These are phyloP conservation scores for Drosophila setosimentum DNA, from an alignment of 2,888 invertebrate species.

Conservation along the genomic window DNA sequence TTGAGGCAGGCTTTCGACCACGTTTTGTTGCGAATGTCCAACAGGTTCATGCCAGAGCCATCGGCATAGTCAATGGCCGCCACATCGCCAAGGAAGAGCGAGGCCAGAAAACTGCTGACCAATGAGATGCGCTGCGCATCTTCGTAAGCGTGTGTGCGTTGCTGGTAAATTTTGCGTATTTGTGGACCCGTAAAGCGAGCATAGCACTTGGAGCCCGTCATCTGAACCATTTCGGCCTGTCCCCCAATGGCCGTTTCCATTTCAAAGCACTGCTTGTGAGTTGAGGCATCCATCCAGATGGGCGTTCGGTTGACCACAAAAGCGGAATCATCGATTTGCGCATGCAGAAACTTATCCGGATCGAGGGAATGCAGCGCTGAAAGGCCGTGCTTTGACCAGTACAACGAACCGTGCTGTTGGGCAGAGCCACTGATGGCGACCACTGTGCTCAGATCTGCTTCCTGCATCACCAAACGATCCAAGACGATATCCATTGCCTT, in stretches of 20 bases:
- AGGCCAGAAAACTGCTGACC: constrained; percentile 96
- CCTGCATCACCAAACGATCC: constrained; percentile 92
- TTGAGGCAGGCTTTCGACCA: constrained; percentile 92
- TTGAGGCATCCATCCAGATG: constrained; percentile 96
- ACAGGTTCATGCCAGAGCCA: constrained; percentile 98
- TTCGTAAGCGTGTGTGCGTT: constrained; percentile 89
- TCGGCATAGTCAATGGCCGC: constrained; percentile 97
- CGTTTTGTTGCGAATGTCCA: constrained; percentile 91
- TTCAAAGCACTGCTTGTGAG: constrained; percentile 85
- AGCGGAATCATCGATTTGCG: constrained; percentile 90
- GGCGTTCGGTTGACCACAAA: constrained; percentile 94
- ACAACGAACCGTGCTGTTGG: constrained; percentile 99
- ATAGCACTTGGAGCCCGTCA: constrained; percentile 85
- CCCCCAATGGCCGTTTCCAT: constrained; percentile 94
- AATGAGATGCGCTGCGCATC: constrained; percentile 95
- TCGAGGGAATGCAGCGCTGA: constrained; percentile 88
- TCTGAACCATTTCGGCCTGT: constrained; percentile 80
- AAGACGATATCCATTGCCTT: constrained; percentile 97
- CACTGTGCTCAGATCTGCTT: constrained; percentile 93
- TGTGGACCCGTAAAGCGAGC: constrained; percentile 94
- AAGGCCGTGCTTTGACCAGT: constrained; percentile 94
- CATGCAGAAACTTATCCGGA: constrained; percentile 91
- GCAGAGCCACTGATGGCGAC: constrained; percentile 95
- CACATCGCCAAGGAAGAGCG: constrained; percentile 93
- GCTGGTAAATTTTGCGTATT: constrained; percentile 94